phyloP scores from a whole-genome alignment of 2,888 invertebrate genomes.

The Mesochorus sp. region DNA sequence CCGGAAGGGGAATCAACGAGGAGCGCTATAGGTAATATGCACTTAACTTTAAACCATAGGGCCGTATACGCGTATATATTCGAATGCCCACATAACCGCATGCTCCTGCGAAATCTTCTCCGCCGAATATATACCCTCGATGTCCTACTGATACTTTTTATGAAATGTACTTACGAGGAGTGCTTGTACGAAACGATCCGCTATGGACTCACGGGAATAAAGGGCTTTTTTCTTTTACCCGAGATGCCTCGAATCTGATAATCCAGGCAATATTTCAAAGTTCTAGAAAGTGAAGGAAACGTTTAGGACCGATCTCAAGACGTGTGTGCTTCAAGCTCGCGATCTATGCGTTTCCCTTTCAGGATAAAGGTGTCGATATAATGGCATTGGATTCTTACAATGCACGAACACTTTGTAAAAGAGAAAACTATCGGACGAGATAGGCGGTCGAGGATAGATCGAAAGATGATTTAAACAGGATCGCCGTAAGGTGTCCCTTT shows the following conservation, averaged over 20 bases:
- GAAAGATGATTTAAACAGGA: neutral
- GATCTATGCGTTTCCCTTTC: no score
- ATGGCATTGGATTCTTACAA: neutral
- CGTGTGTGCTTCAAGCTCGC: no score
- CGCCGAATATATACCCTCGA: slow-evolving; percentile 26
- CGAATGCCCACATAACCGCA: neutral
- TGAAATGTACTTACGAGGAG: slow-evolving; percentile 49
- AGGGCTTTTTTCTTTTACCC: no score
- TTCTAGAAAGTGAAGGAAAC: no score
- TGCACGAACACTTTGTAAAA: neutral
- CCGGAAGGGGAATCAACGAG: no score
- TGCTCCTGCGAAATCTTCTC: slow-evolving; percentile 13
- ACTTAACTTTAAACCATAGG: slow-evolving; percentile 43
- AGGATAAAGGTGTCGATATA: no score
- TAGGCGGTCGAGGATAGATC: slow-evolving; percentile 2
- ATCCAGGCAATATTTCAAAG: no score
- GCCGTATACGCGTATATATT: slow-evolving; percentile 11
- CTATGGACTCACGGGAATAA: neutral
- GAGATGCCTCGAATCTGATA: no score
- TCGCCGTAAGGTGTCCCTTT: slow-evolving; percentile 26
- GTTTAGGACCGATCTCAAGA: no score
- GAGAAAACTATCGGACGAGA: neutral
- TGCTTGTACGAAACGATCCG: neutral
- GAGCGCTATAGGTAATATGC: slow-evolving; percentile 32
- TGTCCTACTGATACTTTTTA: slow-evolving; percentile 21